Base-by-base conservation (phyloP, 2,113 vertebrate genomes). In the Mus pahari region DNA sequence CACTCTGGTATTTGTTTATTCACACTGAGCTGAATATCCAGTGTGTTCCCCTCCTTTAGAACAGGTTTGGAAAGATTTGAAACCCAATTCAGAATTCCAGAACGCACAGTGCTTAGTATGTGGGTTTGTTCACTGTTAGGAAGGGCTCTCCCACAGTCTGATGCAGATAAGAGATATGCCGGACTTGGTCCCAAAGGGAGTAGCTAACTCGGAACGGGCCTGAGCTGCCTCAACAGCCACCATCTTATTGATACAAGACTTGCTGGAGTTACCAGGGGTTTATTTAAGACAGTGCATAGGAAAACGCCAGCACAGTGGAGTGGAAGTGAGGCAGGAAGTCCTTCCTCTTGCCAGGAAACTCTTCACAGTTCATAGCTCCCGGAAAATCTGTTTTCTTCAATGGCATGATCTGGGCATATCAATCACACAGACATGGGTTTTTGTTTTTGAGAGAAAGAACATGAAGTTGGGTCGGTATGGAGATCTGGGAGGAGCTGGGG, bases 201-300 rank as follows among this genome's bases (percentile, higher is more conserved):
- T 8, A 48, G 36, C 64, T 66, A 75, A n/a, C 95, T 96, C 92
- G 89, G 97, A 96, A 55, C 55, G 96, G 96, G 89, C 53, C 11
- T 53, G 53, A 53, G 53, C 87, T 86, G 78, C 0, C 94, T 96
- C 97, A 97, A 97, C 17, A 97, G 97, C 97, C 97, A 97, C 87
- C 88, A 95, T 89, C 87, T 94, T 89, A 97, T 96, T 97, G 95
- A 86, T 79, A 94, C 94, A 94, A 96, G 90, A 71, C 95, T 87
- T 92, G 89, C 45, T 82, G 96, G 96, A 97, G 94, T 94, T 81
- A 83, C 96, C 68, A 68, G 13, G 28, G 31, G 66, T 33, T 14
- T 68, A 19, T 31, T 68, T 48, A 4, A 50, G 62, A 48, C 42
- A 66, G 42, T 48, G 62, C 17, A 62, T 22, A 66, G 17, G 1